These are phyloP conservation scores for Drosophila dives DNA, from an alignment of 2,888 invertebrate genomes.

Conservation along the genomic window DNA sequence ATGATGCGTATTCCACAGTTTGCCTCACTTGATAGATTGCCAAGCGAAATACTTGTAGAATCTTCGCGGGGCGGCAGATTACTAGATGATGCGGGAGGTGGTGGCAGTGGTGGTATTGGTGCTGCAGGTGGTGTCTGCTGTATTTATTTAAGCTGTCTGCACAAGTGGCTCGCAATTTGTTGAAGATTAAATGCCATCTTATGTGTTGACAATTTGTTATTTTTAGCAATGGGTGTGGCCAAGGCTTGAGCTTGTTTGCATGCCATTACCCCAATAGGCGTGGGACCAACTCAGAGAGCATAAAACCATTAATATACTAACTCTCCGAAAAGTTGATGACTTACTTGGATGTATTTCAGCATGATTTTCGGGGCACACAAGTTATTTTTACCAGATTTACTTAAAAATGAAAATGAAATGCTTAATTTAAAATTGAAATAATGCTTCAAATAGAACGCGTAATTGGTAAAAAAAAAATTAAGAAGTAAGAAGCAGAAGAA, in stretches of 20 bases:
- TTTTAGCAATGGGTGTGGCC: conserved; percentile 48
- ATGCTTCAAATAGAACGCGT: neutral
- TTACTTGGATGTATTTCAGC: conserved; percentile 1
- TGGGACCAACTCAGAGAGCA: conserved; percentile 1
- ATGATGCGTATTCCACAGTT: conserved; percentile 57
- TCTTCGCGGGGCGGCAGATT: conserved; percentile 4
- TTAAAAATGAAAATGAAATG: neutral
- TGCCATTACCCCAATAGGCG: conserved; percentile 20
- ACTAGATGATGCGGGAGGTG: conserved; percentile 3
- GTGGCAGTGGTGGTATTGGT: conserved; percentile 8
- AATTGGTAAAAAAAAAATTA: too few species aligned
- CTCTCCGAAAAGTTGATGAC: conserved; percentile 1
- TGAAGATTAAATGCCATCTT: conserved; percentile 79
- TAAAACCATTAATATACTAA: conserved; percentile 34
- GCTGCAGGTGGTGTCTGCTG: conserved; percentile 31
- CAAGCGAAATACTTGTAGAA: conserved; percentile 20
- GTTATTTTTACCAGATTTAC: neutral
- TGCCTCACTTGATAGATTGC: conserved; percentile 71
- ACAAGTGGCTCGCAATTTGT: conserved; percentile 79
- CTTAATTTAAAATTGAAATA: neutral
- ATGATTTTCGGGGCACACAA: neutral
- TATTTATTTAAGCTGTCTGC: conserved; percentile 78
- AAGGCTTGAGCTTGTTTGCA: conserved; percentile 49
- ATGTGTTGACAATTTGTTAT: conserved; percentile 80
- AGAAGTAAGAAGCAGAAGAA: neutral